Evolutionary conservation across 1,140 invertebrate species (phyloP), one percentile per base, ranked within the genome.

Genomic region (Holotrichia oblita): DNA sequence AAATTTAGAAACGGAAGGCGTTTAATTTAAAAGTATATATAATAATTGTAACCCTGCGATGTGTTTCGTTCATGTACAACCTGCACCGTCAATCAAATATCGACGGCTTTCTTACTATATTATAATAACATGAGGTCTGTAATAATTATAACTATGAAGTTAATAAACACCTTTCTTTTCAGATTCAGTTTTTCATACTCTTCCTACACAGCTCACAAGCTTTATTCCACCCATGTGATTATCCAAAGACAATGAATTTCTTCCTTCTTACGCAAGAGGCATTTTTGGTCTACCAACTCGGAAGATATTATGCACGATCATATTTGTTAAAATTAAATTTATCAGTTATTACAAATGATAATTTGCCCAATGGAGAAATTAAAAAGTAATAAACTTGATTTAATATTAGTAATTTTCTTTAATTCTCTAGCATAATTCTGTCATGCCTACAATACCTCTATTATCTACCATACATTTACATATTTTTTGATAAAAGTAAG

Each of bases 161-260:
- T 74, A 42, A 69, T 78, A 78, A 40, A 61, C 20, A 40, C 14
- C 8, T 59, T 78, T 76, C 34, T 41, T 42, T 74, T 73, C 40
- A 73, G 72, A 42, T 73, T 73, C 72, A 73, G 72, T 73, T 73
- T 42, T 73, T 40, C 40, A 73, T 73, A 40, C 40, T 73, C 34
- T 73, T 73, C 72, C 3, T 73, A 73, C 72, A 73, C 72, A 73
- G 24, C 24, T 40, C 40, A 42, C 72, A 73, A 73, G 72, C 40
- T 40, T 73, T 73, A 42, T 73, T 73, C 72, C 14, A 24, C 4
- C 72, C 14, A 73, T 73, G 72, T 27, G 72, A 73, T 73, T 73
- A 73, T 41, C 72, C 72, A 40, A 73, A 73, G 40, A 73, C 72
- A 17, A 73, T 73, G 27, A 42, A 40, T 42, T 40, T 34, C 24